These are phyloP conservation scores for Scalopus aquaticus DNA, from an alignment of 2,113 vertebrate genomes.

Conservation along the genomic window DNA sequence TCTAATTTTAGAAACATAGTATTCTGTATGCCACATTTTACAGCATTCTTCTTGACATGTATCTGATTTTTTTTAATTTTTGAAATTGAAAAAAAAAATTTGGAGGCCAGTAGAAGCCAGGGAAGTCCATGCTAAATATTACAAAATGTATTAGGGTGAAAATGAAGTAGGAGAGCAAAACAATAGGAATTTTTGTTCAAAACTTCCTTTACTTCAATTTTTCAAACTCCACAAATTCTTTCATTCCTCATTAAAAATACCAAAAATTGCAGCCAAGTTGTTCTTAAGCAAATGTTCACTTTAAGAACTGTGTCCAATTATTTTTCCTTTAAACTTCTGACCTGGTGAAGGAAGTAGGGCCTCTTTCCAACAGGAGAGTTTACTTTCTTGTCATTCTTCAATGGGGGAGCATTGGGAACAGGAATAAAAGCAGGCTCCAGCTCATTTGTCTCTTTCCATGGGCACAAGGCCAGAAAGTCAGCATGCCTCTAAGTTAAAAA, in stretches of 20 bases:
- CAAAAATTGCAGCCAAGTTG: background rate
- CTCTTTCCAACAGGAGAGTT: constrained; percentile 51
- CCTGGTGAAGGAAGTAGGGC: constrained; percentile 54
- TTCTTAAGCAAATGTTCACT: constrained; percentile 22
- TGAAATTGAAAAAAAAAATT: background rate
- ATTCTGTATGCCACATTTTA: background rate
- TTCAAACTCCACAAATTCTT: constrained; percentile 16
- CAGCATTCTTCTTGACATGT: background rate
- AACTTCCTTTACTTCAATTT: constrained; percentile 7
- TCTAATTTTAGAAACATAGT: background rate
- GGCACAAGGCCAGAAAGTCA: constrained; percentile 74
- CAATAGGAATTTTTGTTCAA: background rate
- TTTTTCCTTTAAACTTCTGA: constrained; percentile 75
- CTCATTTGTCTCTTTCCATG: constrained; percentile 73
- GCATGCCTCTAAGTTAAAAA: constrained; percentile 72
- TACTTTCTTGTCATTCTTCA: constrained; percentile 49
- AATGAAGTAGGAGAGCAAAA: background rate
- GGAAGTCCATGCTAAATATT: background rate
- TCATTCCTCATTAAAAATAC: constrained; percentile 43
- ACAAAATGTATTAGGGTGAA: background rate
- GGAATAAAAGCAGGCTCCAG: constrained; percentile 59
- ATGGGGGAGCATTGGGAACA: background rate
- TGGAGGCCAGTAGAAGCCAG: background rate
- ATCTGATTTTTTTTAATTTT: background rate
- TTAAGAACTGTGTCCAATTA: constrained; percentile 53